A percentile compares a stretch with the other conserved stretches of the same genome.
These are phyloP conservation scores for Eurytoma californica DNA, from an alignment of 2,888 invertebrate species.

Conservation along the genomic window DNA sequence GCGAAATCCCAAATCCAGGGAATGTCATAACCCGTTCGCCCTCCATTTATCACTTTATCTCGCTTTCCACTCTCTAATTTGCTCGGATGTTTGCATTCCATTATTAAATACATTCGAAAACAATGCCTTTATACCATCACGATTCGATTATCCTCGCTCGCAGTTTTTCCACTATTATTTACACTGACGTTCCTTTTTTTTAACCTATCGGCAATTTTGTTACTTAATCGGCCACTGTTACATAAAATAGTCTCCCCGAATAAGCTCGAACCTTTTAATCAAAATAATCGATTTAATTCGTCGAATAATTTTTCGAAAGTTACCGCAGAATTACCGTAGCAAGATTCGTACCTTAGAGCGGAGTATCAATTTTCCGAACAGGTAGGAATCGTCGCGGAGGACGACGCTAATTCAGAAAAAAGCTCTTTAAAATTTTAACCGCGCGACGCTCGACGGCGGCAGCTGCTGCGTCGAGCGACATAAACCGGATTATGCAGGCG, in stretches of 20 bases:
- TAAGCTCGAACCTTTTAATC: too few relatives aligned
- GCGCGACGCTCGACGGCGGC: background rate
- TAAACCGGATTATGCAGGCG: constrained; percentile 41
- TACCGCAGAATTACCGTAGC: too few relatives aligned
- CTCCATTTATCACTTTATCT: constrained; percentile 35
- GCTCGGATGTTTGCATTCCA: constrained; percentile 31
- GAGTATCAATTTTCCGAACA: background rate
- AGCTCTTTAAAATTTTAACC: constrained; percentile 65
- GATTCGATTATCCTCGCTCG: too few relatives aligned
- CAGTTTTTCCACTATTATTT: background rate
- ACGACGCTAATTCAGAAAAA: constrained; percentile 61
- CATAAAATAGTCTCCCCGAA: too few relatives aligned
- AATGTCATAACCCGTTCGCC: constrained; percentile 39
- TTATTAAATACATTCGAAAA: constrained; percentile 38
- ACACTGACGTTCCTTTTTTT: background rate
- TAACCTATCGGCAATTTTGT: background rate
- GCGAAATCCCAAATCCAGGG: constrained; percentile 62
- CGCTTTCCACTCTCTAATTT: constrained; percentile 26
- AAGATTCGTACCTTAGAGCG: too few relatives aligned
- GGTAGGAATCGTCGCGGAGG: constrained; percentile 44
- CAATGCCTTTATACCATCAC: constrained; percentile 27
- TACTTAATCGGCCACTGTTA: too few relatives aligned
- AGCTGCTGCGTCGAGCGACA: constrained; percentile 28
- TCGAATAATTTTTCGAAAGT: too few relatives aligned
- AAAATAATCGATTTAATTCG: too few relatives aligned